These are phyloP conservation scores for Bradypus variegatus DNA, from an alignment of 2,797 vertebrate genomes.

Conservation along the genomic window DNA sequence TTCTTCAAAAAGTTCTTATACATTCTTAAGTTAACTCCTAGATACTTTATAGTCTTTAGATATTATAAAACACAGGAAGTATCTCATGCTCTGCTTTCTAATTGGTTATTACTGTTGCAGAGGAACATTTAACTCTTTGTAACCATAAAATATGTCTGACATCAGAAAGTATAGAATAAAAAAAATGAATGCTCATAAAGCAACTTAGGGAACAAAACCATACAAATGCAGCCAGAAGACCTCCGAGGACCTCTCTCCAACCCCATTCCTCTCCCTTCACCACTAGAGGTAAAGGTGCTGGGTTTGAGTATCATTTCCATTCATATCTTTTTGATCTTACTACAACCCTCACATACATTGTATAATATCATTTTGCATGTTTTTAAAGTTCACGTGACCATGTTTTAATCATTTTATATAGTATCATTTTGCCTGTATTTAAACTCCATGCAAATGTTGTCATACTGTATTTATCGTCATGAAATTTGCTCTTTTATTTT, in stretches of 20 bases:
- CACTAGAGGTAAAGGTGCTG: neutral
- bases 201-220: neutral
- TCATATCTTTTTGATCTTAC: neutral
- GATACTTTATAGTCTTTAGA: neutral
- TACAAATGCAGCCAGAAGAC: neutral
- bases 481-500: neutral
- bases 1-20: neutral
- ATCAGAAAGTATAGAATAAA: neutral
- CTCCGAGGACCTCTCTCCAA: neutral
- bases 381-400: neutral
- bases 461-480: neutral
- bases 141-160: conserved; percentile 10
- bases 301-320: neutral
- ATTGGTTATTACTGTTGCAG: neutral
- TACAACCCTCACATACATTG: neutral
- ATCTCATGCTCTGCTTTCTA: neutral
- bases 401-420: neutral
- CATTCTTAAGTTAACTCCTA: neutral
- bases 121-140: neutral
- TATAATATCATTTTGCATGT: neutral
- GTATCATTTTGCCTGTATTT: neutral
- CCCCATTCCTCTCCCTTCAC: neutral
- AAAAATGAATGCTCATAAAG: neutral
- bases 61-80: neutral
- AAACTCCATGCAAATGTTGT: conserved; percentile 5